Percentiles rank a stretch among this genome's conserved stretches.
These are phyloP conservation scores for Arctopsyche grandis DNA, from an alignment of 1,140 invertebrate genomes.

Conservation along the genomic window DNA sequence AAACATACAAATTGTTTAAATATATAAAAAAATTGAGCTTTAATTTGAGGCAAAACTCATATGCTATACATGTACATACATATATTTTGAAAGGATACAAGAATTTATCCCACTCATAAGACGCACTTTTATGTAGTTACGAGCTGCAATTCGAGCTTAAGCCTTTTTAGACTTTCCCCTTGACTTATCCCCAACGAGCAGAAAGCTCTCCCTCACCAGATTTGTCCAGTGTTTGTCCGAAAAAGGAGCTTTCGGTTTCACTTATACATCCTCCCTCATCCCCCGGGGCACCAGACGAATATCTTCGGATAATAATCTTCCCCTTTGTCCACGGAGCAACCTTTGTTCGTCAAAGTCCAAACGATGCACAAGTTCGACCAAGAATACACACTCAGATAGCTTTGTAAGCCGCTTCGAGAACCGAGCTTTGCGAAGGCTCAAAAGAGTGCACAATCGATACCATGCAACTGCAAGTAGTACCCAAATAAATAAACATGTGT, in stretches of 20 bases:
- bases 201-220: neutral
- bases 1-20: no score
- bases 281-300: slow-evolving; percentile 17
- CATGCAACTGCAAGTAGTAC: no score
- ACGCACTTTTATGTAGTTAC: neutral
- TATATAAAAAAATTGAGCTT: no score
- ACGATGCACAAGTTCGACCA: slow-evolving; percentile 45
- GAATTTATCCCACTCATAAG: neutral
- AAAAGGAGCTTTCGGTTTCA: neutral
- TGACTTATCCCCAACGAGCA: neutral
- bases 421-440: slow-evolving; percentile 16
- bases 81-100: no score
- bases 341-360: slow-evolving; percentile 52
- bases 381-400: slow-evolving; percentile 21
- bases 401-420: slow-evolving; percentile 1
- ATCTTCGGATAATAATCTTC: slow-evolving; percentile 51
- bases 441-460: neutral
- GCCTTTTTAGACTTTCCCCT: neutral
- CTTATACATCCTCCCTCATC: slow-evolving; percentile 24
- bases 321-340: slow-evolving; percentile 38
- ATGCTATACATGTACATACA: no score
- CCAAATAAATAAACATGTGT: no score
- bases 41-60: no score
- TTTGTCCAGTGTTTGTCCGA: neutral
- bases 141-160: slow-evolving; percentile 7